Evolutionary conservation across 2,888 invertebrate species (phyloP).

Genomic region (Aleiodes leptofemur): DNA sequence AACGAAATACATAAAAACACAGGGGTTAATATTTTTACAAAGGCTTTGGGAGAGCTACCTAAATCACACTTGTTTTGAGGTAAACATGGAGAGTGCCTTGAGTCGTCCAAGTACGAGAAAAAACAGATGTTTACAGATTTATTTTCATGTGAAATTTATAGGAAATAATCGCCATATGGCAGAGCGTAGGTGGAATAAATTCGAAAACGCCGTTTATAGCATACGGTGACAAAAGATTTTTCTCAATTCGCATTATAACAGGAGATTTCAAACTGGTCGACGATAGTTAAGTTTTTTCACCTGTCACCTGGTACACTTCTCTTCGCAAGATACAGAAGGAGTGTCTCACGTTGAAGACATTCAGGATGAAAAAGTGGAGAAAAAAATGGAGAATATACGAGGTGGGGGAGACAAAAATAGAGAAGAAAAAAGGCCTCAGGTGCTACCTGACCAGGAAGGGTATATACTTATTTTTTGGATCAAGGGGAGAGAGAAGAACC

Average conservation of each 20-base stretch:
- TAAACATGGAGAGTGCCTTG: conserved; percentile 32
- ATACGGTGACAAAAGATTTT: neutral
- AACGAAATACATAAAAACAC: neutral
- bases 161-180: conserved; percentile 35
- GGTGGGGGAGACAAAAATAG: conserved; percentile 44
- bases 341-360: conserved; percentile 48
- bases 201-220: neutral
- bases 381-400: conserved; percentile 3
- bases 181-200: neutral
- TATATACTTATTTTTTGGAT: conserved; percentile 46
- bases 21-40: neutral
- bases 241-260: too few relatives aligned
- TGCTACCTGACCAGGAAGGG: conserved; percentile 68
- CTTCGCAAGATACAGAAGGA: conserved; percentile 32
- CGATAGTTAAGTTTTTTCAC: conserved; percentile 17
- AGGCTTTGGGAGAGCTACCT: neutral
- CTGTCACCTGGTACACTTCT: conserved; percentile 37
- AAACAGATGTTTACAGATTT: conserved; percentile 65
- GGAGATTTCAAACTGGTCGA: too few relatives aligned
- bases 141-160: conserved; percentile 19
- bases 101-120: conserved; percentile 37
- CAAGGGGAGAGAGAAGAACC: conserved; percentile 13
- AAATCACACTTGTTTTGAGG: conserved; percentile 27
- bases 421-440: conserved; percentile 60
- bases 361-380: neutral